Conservation (phyloP, 2,797 vertebrate species). For the Lepilemur septentrionalis region DNA sequence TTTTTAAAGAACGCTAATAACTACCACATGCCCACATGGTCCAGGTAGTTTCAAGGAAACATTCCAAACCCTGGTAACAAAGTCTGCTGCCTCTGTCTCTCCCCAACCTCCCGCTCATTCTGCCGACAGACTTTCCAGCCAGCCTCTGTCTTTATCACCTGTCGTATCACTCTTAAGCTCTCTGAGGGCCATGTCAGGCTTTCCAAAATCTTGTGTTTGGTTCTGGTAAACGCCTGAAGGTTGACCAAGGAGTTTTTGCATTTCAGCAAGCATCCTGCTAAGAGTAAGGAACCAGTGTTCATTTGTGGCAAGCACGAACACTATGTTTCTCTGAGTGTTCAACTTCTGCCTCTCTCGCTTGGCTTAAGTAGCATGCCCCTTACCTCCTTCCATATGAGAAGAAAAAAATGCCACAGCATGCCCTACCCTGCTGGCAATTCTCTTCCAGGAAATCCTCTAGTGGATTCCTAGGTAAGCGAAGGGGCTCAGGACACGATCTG, state of each 20-base stretch:
- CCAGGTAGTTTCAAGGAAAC: neutral
- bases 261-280: neutral
- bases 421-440: neutral
- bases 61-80: neutral
- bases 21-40: neutral
- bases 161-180: neutral
- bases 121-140: neutral
- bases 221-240: neutral
- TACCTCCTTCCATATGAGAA: neutral
- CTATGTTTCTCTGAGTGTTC: neutral
- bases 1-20: neutral
- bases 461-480: neutral
- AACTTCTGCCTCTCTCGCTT: neutral
- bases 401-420: neutral
- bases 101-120: neutral
- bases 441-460: neutral
- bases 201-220: neutral
- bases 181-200: neutral
- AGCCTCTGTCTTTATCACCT: neutral
- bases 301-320: neutral
- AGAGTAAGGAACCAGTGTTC: neutral
- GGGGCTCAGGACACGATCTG: neutral
- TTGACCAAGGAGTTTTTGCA: neutral
- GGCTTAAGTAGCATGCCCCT: neutral
- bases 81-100: neutral